Base-by-base conservation (phyloP, 2,888 invertebrate genomes). In the Zeuzera pyrina region DNA sequence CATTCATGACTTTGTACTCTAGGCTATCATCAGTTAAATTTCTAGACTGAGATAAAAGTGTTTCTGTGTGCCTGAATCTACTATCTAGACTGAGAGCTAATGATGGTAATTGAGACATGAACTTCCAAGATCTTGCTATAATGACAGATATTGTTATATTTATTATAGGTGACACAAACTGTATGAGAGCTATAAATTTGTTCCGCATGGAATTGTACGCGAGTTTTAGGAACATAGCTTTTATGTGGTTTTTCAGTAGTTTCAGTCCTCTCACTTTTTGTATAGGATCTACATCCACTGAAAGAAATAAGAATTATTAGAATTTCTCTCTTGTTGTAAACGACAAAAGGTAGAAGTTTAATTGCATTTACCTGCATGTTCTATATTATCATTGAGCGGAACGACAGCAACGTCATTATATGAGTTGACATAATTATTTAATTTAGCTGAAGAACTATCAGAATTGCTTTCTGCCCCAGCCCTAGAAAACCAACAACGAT, bases 61-160 rank as follows among this genome's bases (percentile, higher is more conserved):
- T 77, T 42, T 78, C 55, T 0, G 83, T 79, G 1, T 41, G 40
- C 21, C 42, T 45, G 40, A 77, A 83, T 1, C 76, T 76, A 34
- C 85, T 68, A 34, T 69, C 55, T 14, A 90, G 61, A 13, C 76
- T 78, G 12, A 91, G 71, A 0, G 62, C 59, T 37, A 90, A 61
- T 0, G 89, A 72, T 0, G 90, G 89, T n/a, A 91, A 66, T 42
- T 88, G 84, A 0, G 69, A 62, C 29, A 83, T 54, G 34, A 83
- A 83, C 39, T 70, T 70, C 83, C 83, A 83, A 7, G 81, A 78
- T 12, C 79, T 59, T 1, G 79, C 55, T 42, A 83, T 77, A 6
- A 70, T 35, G 15, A 83, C 79, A 3, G 83, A 78, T 49, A 83
- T 48, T 1, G 64, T 55, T 15, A 83, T 83, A 31, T 83, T 83